Base-by-base conservation (phyloP, 2,888 invertebrate species). In the Melipona bicolor region DNA sequence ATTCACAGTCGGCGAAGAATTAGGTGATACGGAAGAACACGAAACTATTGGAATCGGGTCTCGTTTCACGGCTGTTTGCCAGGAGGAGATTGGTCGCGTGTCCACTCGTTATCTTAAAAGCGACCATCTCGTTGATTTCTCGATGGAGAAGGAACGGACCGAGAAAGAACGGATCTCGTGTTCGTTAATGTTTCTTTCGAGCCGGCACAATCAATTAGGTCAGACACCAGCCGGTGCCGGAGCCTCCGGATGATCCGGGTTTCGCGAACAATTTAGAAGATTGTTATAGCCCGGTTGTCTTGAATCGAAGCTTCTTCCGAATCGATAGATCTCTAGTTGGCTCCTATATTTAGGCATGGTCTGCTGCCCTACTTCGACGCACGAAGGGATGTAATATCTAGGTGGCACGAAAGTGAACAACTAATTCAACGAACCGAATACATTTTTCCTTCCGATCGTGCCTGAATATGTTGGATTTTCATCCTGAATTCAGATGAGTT, bases 261-360 rank as follows among this genome's bases (percentile, higher is more conserved):
- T 17, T 21, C 17, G 56, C 32, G 65, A 77, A 52, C 65, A 32
- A 71, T 77, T 67, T 67, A 36, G 73, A 52, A 72, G 56, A 75
- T 72, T 67, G 61, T 67, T 72, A 17, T n/a, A 64, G 50, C 15
- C 19, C 24, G 19, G 6, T 21, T 5, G 21, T n/a, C 15, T 21
- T 27, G 50, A 73, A 71, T 83, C 75, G n/a, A 80, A 80, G 24
- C 21, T 24, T 21, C 52, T 61, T 70, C 32, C 15, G 36, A 67
- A 76, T 83, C 80, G 80, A 80, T 83, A 50, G 54, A 80, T 80
- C 62, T 36, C 15, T 36, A 36, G 24, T 43, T 61, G 24, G 2
- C 11, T 4, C 21, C 71, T 79, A 49, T 56, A 54, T 69, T 77
- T 64, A 75, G 56, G 59, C 43, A 67, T 21, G 54, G 68, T 50